A percentile compares a stretch with the other conserved stretches of the same genome.
phyloP scores from a whole-genome alignment of 2,888 invertebrate genomes.

The Drosophila prolongata region DNA sequence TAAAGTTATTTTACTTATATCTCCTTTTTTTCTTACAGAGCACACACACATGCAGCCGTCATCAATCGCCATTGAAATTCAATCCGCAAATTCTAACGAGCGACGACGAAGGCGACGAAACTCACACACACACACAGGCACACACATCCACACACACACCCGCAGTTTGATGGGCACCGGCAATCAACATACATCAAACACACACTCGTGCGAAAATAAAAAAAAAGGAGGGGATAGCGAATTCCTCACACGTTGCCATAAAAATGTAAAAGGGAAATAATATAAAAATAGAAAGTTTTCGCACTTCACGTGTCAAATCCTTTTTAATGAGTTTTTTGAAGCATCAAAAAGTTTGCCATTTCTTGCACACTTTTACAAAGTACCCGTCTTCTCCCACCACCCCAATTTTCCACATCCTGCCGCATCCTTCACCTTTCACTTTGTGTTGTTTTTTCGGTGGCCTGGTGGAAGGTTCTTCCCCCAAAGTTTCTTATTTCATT shows the following conservation, averaged over 20 bases:
- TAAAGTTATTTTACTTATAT: too few relatives aligned
- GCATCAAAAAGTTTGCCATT: constrained; percentile 81
- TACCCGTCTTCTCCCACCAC: constrained; percentile 11
- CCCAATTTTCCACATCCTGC: constrained; percentile 17
- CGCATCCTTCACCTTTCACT: constrained; percentile 28
- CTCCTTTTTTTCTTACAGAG: background rate
- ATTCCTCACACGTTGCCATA: constrained; percentile 74
- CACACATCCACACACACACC: constrained; percentile 34
- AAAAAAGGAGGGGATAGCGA: constrained; percentile 1
- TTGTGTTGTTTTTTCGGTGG: constrained; percentile 21
- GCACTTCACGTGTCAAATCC: constrained; percentile 82
- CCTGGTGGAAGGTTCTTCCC: background rate
- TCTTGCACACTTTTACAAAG: constrained; percentile 64
- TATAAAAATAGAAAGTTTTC: constrained; percentile 80
- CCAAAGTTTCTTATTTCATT: constrained; percentile 6
- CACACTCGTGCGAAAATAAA: constrained; percentile 5
- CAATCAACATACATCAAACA: constrained; percentile 68
- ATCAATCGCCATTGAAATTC: constrained; percentile 80
- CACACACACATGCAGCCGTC: constrained; percentile 46
- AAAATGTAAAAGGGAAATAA: constrained; percentile 80
- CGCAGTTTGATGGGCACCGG: constrained; percentile 59
- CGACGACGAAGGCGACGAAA: constrained; percentile 53
- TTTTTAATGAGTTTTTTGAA: constrained; percentile 82
- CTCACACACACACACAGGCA: constrained; percentile 58
- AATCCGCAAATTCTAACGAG: constrained; percentile 72